These are phyloP conservation scores for Cyanocitta stelleri DNA, from an alignment of 2,113 vertebrate genomes.

Conservation along the genomic window DNA sequence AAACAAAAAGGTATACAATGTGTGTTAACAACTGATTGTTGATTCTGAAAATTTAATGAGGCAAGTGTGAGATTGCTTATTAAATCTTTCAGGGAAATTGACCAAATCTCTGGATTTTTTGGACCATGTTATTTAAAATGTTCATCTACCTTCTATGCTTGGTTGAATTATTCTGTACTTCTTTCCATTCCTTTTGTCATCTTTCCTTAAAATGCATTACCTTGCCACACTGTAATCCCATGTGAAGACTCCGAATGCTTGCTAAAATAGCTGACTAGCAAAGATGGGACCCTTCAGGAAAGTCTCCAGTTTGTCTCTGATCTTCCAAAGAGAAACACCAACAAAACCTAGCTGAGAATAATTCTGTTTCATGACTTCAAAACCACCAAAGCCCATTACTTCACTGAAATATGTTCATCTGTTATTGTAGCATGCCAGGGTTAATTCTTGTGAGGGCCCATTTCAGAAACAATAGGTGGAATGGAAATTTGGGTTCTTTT, in stretches of 20 bases:
- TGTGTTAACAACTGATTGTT: neutral
- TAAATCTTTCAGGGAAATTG: neutral
- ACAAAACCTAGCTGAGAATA: neutral
- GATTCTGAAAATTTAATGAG: neutral
- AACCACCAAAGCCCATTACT: neutral
- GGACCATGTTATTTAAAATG: neutral
- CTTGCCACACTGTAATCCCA: neutral
- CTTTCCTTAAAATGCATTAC: neutral
- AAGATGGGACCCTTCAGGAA: neutral
- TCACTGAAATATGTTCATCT: neutral
- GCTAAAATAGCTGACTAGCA: neutral
- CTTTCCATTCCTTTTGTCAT: neutral
- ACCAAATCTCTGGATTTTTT: neutral
- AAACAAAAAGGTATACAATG: neutral
- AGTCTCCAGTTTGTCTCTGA: neutral
- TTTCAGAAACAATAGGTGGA: neutral
- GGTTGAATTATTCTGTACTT: neutral
- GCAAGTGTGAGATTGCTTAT: neutral
- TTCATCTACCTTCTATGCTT: neutral
- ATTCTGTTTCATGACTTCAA: neutral
- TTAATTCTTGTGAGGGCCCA: neutral
- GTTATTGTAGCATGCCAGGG: neutral
- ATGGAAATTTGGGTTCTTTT: neutral
- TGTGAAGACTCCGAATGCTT: neutral
- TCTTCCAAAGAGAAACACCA: neutral